A percentile compares a stretch with the other conserved stretches of the same genome.
Evolutionary conservation across 2,113 vertebrate genomes (phyloP).

Genomic region (Protobothrops flavoviridis): DNA sequence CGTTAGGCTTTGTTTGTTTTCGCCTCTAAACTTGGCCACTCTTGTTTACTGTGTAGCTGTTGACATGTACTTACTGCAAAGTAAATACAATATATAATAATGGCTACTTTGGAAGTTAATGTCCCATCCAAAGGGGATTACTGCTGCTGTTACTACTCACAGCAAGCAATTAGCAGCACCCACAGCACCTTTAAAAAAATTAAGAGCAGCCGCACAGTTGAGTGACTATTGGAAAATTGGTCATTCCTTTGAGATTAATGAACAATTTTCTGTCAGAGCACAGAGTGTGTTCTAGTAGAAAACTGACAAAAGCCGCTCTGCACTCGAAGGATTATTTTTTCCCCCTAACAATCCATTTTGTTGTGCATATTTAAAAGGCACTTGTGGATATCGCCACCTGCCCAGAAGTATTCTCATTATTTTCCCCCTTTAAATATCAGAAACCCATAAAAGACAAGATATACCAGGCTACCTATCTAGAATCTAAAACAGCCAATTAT

Average conservation of each 20-base stretch:
- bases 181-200: slow-evolving; percentile 46
- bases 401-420: slow-evolving; percentile 56
- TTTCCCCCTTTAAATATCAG: slow-evolving; percentile 48
- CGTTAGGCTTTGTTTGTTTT: background rate
- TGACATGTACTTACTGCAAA: slow-evolving; percentile 23
- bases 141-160: slow-evolving; percentile 46
- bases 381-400: slow-evolving; percentile 40
- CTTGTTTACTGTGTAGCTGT: slow-evolving; percentile 32
- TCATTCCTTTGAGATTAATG: slow-evolving; percentile 62
- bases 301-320: slow-evolving; percentile 57
- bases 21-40: background rate
- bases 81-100: slow-evolving; percentile 50
- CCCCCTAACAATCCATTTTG: slow-evolving; percentile 39
- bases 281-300: slow-evolving; percentile 48
- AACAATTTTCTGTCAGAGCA: slow-evolving; percentile 63
- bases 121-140: slow-evolving; percentile 40
- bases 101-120: slow-evolving; percentile 49
- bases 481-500: slow-evolving; percentile 42
- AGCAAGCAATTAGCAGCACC: slow-evolving; percentile 58
- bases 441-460: slow-evolving; percentile 37
- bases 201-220: slow-evolving; percentile 43
- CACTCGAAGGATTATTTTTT: slow-evolving; percentile 47
- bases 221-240: slow-evolving; percentile 56
- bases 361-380: slow-evolving; percentile 56
- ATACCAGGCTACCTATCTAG: slow-evolving; percentile 12